phyloP scores from a whole-genome alignment of 30 jellyfish, hydroid and myxozoan genomes.

The Hydra vulgaris region DNA sequence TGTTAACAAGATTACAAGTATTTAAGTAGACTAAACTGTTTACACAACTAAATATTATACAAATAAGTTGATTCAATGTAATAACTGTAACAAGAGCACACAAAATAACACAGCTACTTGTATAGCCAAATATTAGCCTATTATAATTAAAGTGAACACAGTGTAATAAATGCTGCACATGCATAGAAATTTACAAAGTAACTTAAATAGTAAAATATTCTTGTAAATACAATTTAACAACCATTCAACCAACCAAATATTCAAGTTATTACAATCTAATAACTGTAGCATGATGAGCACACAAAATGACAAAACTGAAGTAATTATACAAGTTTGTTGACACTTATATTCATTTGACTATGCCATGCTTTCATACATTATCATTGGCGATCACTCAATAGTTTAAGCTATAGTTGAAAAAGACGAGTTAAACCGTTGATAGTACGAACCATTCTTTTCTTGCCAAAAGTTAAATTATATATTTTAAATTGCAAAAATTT shows the following conservation, averaged over 20 bases:
- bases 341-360: neutral
- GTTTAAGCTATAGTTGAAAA: neutral
- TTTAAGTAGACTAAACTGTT: neutral
- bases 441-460: too few species aligned
- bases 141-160: too few species aligned
- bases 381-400: neutral
- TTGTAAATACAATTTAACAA: too few species aligned
- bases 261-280: neutral
- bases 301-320: neutral
- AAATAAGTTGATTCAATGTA: neutral
- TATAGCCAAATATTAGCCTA: too few species aligned
- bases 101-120: neutral
- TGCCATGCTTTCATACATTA: neutral
- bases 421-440: neutral
- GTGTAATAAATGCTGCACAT: too few species aligned
- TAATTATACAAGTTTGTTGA: neutral
- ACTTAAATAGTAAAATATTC: too few species aligned
- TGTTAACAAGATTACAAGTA: too few species aligned
- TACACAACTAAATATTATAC: neutral
- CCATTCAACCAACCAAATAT: neutral
- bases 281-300: neutral
- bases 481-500: too few species aligned
- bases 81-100: neutral
- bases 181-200: too few species aligned
- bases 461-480: too few species aligned